These are phyloP conservation scores for Chrysoperla carnea DNA, from an alignment of 1,140 invertebrate species.

Conservation along the genomic window DNA sequence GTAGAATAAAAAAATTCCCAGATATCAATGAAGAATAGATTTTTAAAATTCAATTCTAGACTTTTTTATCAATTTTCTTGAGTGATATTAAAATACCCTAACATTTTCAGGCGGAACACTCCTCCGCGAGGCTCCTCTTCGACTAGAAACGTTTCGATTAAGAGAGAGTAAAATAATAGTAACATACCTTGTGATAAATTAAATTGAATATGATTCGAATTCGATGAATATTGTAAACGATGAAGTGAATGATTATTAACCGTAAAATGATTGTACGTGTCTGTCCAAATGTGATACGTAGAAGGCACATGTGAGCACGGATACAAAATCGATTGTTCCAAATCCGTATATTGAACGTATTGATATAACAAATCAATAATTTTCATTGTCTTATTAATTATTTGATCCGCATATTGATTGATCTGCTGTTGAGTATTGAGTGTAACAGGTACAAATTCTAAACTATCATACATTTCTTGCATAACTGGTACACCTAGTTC, in stretches of 20 bases:
- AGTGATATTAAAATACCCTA: no score
- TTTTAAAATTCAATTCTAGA: no score
- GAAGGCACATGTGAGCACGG: neutral
- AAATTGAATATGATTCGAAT: neutral
- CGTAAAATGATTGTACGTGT: no score
- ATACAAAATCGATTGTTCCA: neutral
- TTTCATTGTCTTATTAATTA: constrained; percentile 9
- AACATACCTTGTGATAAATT: constrained; percentile 1
- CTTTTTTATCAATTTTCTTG: no score
- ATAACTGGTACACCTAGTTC: constrained; percentile 36
- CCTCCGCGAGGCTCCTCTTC: no score
- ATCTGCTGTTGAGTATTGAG: constrained; percentile 11
- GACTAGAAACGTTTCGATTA: no score
- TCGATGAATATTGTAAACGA: constrained; percentile 5
- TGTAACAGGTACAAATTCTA: constrained; percentile 16
- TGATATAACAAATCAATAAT: neutral
- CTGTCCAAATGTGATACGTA: neutral
- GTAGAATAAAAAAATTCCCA: no score
- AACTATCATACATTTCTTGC: constrained; percentile 30
- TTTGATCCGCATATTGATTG: constrained; percentile 10
- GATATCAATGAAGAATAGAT: no score
- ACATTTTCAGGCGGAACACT: no score
- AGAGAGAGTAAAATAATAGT: no score
- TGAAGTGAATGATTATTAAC: neutral
- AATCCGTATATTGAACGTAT: no score